Base-by-base conservation (phyloP, 2,113 vertebrate species). In the Hemiscyllium ocellatum region DNA sequence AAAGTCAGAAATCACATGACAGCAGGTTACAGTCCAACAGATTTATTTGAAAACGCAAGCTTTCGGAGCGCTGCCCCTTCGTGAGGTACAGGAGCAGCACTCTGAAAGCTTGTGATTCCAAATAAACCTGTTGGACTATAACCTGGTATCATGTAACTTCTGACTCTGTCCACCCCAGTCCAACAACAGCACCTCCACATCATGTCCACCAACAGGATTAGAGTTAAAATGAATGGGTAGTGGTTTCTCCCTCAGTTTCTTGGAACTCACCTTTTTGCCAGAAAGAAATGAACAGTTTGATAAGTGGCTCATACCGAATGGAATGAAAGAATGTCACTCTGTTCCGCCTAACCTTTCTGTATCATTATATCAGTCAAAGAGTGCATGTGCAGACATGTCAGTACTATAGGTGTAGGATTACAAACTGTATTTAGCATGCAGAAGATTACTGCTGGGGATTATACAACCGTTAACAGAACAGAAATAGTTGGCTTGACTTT, bases 371-470 rank as follows among this genome's bases (percentile, higher is more conserved):
- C 94, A 95, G 94, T 52, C 94, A 95, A 95, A 29, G 26, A 26
- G 20, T 95, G 68, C 94, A 95, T 95, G 94, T 95, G 68, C 94
- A 95, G 94, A 42, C 94, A 95, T 95, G 94, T 95, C 94, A 52
- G 68, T 95, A 52, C 94, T 19, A 76, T 76, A 95, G 94, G 66
- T 95, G 94, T 95, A 50, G 69, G 94, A 95, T 95, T 76, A 95
- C 94, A 72, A 50, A 52, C 42, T 70, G 26, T 52, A 76, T 72
- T 95, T 76, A 72, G 94, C 69, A 33, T 76, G 29, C 37, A 72
- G 94, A 95, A 72, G 94, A 95, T 72, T 95, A 70, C 42, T 52
- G 37, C 68, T 76, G 94, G 42, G 94, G 66, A 72, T 52, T 95
- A 47, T 47, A 50, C 20, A 70, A 72, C 47, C 12, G 47, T 52